Evolutionary conservation across 92 coral and sea anemone species (phyloP).

Genomic region (Palythoa grandiflora): DNA sequence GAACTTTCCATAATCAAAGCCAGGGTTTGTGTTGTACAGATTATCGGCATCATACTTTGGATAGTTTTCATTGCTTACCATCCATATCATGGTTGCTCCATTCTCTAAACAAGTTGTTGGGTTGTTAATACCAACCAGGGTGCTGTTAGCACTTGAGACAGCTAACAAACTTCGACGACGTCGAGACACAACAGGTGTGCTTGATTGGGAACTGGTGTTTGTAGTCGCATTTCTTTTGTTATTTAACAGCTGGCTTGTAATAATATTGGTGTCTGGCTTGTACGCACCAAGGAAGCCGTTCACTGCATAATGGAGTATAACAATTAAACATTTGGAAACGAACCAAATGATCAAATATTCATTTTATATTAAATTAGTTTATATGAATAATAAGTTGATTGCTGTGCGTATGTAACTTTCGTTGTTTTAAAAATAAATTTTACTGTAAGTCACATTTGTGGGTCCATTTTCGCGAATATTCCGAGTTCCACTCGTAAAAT

Average conservation of each 20-base stretch:
- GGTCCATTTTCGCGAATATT: no score
- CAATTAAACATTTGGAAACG: no score
- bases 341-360: no score
- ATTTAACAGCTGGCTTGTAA: conserved; percentile 44
- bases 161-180: conserved; percentile 85
- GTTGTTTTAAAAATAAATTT: no score
- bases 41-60: conserved; percentile 86
- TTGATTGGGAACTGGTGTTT: conserved; percentile 38
- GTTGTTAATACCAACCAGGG: conserved; percentile 67
- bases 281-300: conserved; percentile 78
- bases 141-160: conserved; percentile 52
- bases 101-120: conserved; percentile 85
- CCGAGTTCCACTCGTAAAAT: no score
- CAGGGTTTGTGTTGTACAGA: conserved; percentile 91
- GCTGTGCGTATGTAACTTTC: no score
- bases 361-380: no score
- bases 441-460: no score
- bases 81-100: conserved; percentile 85
- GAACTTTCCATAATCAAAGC: conserved; percentile 93
- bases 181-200: conserved; percentile 43
- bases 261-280: conserved; percentile 52
- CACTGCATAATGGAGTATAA: conserved; percentile 24
- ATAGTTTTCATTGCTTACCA: conserved; percentile 81
- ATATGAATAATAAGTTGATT: no score
- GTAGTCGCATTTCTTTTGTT: conserved; percentile 65